Evolutionary conservation across 2,888 invertebrate genomes (phyloP), one percentile per base, ranked within the genome.

Genomic region (Yponomeuta malinellus): DNA sequence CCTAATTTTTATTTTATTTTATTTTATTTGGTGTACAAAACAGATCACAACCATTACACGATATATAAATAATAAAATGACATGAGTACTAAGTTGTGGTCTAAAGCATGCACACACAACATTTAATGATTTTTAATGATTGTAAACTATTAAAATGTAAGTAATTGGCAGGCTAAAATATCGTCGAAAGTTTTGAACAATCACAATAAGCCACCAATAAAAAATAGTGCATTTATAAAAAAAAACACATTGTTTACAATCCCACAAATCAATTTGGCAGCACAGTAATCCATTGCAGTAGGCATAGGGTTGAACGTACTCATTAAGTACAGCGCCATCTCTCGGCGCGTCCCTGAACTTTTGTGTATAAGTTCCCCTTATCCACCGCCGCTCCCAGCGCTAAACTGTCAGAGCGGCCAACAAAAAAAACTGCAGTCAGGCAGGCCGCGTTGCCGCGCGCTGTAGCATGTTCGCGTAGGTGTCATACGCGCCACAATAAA

Each of bases 381-480:
- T 1, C 74, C 74, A 74, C 80, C 86, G 76, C 74, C 63, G 71
- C 63, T 63, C 64, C 73, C 75, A 81, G 89, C 90, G 90, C 89
- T 86, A 79, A 87, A 83, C 85, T 89, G 88, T 88, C 89, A 89
- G 79, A 82, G 87, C 43, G 8, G 43, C 43, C 86, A 86, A 84
- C 87, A 31, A 33, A 69, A 23, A 63, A 37, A 43, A 87, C 88
- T 87, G 87, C 87, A 87, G 88, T 59, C 89, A 92, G 91, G 90
- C 90, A 90, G 89, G 90, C 90, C 89, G 90, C 90, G 90, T 89
- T 90, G 89, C 86, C 87, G 88, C 88, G 90, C 89, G 90, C 86
- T 83, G 86, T 83, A 87, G 83, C 86, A 87, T 89, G 87, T 81
- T 85, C 86, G 88, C 83, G 87, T 86, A 84, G 87, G 89, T 86